These are phyloP conservation scores for Neomorphus geoffroyi DNA, from an alignment of 2,797 vertebrate species.

Conservation along the genomic window DNA sequence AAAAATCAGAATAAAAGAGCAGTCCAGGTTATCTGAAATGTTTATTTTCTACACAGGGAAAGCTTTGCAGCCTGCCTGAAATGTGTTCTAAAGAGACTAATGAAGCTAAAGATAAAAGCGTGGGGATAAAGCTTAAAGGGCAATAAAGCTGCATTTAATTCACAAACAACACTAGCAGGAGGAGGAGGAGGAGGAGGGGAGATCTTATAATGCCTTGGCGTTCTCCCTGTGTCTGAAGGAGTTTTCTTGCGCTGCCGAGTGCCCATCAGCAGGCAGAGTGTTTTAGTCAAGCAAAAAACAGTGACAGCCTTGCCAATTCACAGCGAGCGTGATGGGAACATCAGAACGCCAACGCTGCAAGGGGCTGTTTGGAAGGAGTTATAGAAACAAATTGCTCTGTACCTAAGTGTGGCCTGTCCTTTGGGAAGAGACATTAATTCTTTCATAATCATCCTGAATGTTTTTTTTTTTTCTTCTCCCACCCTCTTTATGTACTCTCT, in stretches of 20 bases:
- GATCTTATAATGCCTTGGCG: neutral
- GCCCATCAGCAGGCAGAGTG: neutral
- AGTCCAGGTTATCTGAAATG: neutral
- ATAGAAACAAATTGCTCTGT: accelerated
- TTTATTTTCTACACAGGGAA: neutral
- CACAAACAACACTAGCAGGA: neutral
- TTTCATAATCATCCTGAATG: neutral
- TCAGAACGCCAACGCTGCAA: accelerated
- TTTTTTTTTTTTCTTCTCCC: neutral
- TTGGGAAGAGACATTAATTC: neutral
- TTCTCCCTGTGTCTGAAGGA: neutral
- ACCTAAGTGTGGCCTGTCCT: too few relatives aligned
- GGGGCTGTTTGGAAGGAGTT: neutral
- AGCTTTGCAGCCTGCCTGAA: neutral
- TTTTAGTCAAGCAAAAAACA: neutral
- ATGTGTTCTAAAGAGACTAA: neutral
- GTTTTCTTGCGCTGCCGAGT: neutral
- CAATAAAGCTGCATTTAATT: neutral
- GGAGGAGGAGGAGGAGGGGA: neutral
- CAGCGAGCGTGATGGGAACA: neutral
- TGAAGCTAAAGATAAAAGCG: neutral
- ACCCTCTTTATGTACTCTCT: too few relatives aligned
- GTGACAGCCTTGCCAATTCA: neutral
- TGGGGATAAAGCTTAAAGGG: neutral
- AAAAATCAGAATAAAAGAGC: neutral